phyloP scores from a whole-genome alignment of 2,113 vertebrate species.

The Neofelis nebulosa region DNA sequence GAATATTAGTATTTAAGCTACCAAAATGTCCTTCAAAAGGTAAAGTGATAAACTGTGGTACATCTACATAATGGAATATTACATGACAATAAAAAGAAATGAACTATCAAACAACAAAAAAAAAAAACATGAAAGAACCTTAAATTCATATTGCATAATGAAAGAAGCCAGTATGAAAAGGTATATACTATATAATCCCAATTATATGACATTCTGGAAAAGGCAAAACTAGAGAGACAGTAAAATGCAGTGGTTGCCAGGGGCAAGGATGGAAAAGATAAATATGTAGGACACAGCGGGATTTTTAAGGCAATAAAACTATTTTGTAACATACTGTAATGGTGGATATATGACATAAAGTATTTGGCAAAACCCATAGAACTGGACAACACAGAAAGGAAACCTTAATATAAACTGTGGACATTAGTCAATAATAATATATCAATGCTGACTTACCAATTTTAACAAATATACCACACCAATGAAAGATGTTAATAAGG shows the following conservation, averaged over 20 bases:
- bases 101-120: background rate
- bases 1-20: background rate
- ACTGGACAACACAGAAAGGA: background rate
- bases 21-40: background rate
- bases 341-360: background rate
- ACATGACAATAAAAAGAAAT: background rate
- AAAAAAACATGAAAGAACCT: background rate
- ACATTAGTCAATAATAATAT: background rate
- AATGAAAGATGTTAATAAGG: background rate
- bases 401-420: background rate
- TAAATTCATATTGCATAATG: background rate
- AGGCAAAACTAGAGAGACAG: background rate
- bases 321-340: background rate
- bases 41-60: background rate
- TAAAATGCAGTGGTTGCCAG: background rate
- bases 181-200: background rate
- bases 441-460: background rate
- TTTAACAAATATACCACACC: background rate
- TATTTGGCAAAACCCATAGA: background rate
- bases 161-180: conserved; percentile 38
- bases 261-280: background rate
- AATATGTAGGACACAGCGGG: background rate
- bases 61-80: background rate
- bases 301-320: background rate
- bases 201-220: background rate